A percentile compares a stretch with the other conserved stretches of the same genome.
Evolutionary conservation across 2,888 invertebrate genomes (phyloP).

Genomic region (Dynastes maya): DNA sequence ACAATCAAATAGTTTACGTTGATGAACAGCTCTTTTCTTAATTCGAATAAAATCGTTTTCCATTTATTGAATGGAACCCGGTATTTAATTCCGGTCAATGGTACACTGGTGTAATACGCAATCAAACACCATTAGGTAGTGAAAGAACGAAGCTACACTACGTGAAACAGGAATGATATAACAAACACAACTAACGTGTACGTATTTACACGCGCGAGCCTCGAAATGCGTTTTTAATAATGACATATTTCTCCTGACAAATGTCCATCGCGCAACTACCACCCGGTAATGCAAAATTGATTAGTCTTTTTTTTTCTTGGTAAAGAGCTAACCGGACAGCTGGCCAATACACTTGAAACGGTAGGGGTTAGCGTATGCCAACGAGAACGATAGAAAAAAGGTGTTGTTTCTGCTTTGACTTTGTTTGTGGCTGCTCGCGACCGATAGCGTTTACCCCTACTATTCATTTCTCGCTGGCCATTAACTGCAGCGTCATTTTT

Average conservation of each 20-base stretch:
- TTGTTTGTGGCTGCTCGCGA: conserved; percentile 3
- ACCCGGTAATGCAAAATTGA: conserved; percentile 44
- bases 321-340: conserved; percentile 42
- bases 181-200: conserved; percentile 32
- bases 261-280: conserved; percentile 30
- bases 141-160: conserved; percentile 12
- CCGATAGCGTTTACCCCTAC: neutral
- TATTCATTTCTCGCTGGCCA: conserved; percentile 1
- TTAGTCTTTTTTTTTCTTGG: conserved; percentile 36
- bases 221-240: conserved; percentile 56
- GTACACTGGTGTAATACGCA: conserved; percentile 30
- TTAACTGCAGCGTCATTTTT: conserved; percentile 25
- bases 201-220: conserved; percentile 24
- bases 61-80: conserved; percentile 38
- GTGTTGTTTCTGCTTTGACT: conserved; percentile 7
- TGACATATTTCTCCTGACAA: conserved; percentile 51
- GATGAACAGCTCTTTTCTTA: conserved; percentile 41
- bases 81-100: conserved; percentile 31
- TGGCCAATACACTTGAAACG: conserved; percentile 14
- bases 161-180: conserved; percentile 40
- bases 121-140: conserved; percentile 39
- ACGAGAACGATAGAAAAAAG: conserved; percentile 11
- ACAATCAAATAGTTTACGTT: conserved; percentile 30
- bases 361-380: conserved; percentile 9
- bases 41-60: conserved; percentile 41